Percentiles rank a stretch among this genome's conserved stretches.
Evolutionary conservation across 1,140 invertebrate species (phyloP).

Genomic region (Camponotus vicinus): DNA sequence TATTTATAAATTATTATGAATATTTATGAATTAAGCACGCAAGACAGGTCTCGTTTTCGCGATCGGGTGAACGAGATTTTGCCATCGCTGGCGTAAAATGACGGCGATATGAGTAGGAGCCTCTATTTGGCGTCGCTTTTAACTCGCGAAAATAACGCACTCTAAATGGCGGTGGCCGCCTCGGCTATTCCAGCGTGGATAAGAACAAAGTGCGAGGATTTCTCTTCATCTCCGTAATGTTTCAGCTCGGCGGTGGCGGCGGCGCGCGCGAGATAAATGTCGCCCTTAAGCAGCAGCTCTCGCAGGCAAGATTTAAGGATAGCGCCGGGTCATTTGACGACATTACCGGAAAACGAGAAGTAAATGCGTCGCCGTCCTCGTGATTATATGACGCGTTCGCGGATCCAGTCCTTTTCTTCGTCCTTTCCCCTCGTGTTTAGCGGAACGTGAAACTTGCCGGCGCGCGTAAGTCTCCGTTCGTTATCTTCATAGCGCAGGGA

Average conservation of each 20-base stretch:
- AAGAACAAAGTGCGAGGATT: conserved; percentile 75
- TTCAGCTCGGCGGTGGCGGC: conserved; percentile 53
- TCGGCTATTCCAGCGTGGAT: conserved; percentile 54
- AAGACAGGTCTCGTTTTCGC: not conserved
- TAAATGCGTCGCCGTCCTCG: conserved; percentile 64
- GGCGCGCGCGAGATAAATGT: conserved; percentile 76
- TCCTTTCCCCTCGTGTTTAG: not conserved
- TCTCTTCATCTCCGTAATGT: conserved; percentile 71
- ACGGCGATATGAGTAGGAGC: not conserved
- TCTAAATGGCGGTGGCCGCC: conserved; percentile 49
- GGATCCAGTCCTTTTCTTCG: not conserved
- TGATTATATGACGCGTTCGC: conserved; percentile 54
- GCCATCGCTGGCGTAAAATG: not conserved
- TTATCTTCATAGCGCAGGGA: conserved; percentile 39
- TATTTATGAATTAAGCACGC: conserved; percentile 5
- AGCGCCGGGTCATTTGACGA: conserved; percentile 67
- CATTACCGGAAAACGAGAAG: conserved; percentile 70
- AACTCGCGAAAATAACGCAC: conserved; percentile 56
- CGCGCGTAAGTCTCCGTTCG: conserved; percentile 20
- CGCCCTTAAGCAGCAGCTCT: conserved; percentile 72
- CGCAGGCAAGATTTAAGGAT: conserved; percentile 69
- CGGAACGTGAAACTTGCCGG: conserved; percentile 27
- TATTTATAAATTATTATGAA: too few relatives aligned
- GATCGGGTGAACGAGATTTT: conserved; percentile 22
- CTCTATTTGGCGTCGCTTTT: conserved; percentile 52